Base-by-base conservation (phyloP, 2,797 vertebrate genomes). In the Notamacropus eugenii region DNA sequence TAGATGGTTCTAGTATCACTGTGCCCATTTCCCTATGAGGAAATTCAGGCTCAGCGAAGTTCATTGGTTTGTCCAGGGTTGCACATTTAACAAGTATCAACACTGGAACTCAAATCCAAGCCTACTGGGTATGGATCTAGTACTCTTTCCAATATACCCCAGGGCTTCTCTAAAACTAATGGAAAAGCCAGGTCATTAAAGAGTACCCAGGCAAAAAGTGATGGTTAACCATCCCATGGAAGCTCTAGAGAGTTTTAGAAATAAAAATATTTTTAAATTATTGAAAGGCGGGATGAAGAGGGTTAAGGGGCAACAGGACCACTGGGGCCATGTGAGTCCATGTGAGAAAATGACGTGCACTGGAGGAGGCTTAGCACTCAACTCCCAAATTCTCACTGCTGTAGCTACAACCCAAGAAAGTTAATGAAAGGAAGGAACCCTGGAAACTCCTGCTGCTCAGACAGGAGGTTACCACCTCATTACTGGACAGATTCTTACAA, bases 361-460 rank as follows among this genome's bases (percentile, higher is more conserved):
- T 96, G 92, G 95, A 96, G 96, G 97, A 97, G 95, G 97, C 96
- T 97, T 96, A 96, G 94, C 97, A 97, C 96, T 94, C 93, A 50
- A 96, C 96, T 96, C 96, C 97, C 56, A 93, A 97, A 97, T 96
- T 95, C 95, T 97, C 56, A 55, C 95, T 96, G 92, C 91, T 96
- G 97, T 98, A 97, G 98, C 97, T 95, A 91, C 82, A 96, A 95
- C 97, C 97, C 97, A 97, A 97, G 96, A 97, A 97, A 98, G 97
- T 97, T 98, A 98, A 98, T 97, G 97, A 97, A 98, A 97, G 97
- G 97, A 98, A 98, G 95, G 74, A 95, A 54, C 93, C 94, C 90
- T 97, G 97, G 96, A 97, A 97, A 97, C 95, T 98, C 98, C 98
- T 96, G 98, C 96, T 97, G 97, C 95, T 98, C 94, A 12, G 74